Evolutionary conservation across 2,888 invertebrate species (phyloP).

Genomic region (Megamerina dolium): DNA sequence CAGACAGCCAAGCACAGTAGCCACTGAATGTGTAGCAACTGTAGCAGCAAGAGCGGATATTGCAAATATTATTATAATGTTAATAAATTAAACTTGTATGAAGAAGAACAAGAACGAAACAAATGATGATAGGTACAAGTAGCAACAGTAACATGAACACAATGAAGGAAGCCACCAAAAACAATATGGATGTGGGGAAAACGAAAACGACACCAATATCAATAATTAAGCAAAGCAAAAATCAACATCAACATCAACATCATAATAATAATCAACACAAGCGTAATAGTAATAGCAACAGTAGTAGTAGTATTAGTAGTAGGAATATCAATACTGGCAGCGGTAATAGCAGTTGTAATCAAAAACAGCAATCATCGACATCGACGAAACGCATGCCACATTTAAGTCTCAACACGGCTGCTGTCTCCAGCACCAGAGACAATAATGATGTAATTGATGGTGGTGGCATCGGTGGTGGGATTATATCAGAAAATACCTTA

Average conservation of each 20-base stretch:
- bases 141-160: constrained; percentile 17
- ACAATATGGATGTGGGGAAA: constrained; percentile 38
- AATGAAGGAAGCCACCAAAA: constrained; percentile 19
- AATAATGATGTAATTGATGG: constrained; percentile 19
- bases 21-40: no score
- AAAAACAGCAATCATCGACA: constrained; percentile 12
- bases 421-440: constrained; percentile 9
- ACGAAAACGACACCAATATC: no score
- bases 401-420: no score
- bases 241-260: constrained; percentile 38
- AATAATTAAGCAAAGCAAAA: no score
- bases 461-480: constrained; percentile 22
- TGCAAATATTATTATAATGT: constrained; percentile 39
- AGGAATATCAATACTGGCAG: no score
- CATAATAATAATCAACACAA: no score
- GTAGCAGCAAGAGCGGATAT: constrained; percentile 21
- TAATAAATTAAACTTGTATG: constrained; percentile 42
- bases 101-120: constrained; percentile 15
- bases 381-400: no score
- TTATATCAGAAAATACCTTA: no score
- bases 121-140: constrained; percentile 7
- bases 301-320: no score
- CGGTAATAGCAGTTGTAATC: constrained; percentile 11
- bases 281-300: no score
- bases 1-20: no score